These are phyloP conservation scores for Noctua pronuba DNA, from an alignment of 2,888 invertebrate genomes.

Conservation along the genomic window DNA sequence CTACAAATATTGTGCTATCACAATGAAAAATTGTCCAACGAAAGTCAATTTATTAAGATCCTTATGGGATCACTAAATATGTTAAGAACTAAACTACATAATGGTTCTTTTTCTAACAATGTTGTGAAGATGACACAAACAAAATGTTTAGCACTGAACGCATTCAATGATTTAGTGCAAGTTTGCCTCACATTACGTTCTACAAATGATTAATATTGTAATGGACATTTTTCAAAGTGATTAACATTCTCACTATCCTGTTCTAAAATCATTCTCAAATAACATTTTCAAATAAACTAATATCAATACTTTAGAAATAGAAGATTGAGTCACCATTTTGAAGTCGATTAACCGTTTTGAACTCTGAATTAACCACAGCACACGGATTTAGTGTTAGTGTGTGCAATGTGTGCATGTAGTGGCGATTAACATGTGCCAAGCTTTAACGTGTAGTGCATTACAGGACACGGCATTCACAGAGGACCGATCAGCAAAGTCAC, in stretches of 20 bases:
- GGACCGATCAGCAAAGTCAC: constrained; percentile 92
- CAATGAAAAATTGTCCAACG: constrained; percentile 64
- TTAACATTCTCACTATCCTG: constrained; percentile 54
- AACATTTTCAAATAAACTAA: constrained; percentile 64
- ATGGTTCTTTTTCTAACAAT: neutral
- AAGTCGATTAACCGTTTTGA: constrained; percentile 56
- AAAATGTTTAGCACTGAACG: neutral
- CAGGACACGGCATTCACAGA: constrained; percentile 93
- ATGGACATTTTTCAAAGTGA: constrained; percentile 42
- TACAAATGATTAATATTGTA: too few species aligned
- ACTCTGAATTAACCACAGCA: constrained; percentile 69
- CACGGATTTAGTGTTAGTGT: constrained; percentile 74
- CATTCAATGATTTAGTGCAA: neutral
- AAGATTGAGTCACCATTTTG: constrained; percentile 38
- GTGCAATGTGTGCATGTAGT: constrained; percentile 84
- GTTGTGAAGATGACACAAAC: neutral
- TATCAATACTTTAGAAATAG: constrained; percentile 39
- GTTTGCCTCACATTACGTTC: neutral
- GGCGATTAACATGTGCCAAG: constrained; percentile 85
- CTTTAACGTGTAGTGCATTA: constrained; percentile 90
- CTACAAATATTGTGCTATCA: constrained; percentile 41
- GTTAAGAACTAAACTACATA: neutral
- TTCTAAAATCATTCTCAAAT: constrained; percentile 50
- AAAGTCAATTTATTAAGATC: constrained; percentile 4
- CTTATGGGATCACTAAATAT: neutral